These are phyloP conservation scores for Orussus abietinus DNA, from an alignment of 1,140 invertebrate species.

Conservation along the genomic window DNA sequence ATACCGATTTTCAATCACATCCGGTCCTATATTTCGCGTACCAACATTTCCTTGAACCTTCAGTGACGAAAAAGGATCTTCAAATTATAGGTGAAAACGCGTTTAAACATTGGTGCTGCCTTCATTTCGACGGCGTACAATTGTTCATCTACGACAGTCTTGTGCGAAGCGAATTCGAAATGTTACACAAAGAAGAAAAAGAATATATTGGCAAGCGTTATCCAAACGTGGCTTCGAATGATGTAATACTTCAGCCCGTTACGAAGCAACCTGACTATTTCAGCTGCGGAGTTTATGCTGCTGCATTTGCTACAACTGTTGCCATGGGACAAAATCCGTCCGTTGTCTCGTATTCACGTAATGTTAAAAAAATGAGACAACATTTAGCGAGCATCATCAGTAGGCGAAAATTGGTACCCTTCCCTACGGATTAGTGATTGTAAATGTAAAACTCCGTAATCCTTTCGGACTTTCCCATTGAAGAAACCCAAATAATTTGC, in stretches of 20 bases:
- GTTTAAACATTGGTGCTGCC: constrained; percentile 11
- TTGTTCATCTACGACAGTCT: constrained; percentile 13
- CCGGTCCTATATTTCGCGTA: not conserved
- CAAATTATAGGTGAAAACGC: constrained; percentile 13
- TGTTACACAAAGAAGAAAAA: not conserved
- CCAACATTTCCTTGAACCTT: not conserved
- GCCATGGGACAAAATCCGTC: constrained; percentile 7
- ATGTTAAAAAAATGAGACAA: constrained; percentile 5
- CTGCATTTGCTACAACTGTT: constrained; percentile 13
- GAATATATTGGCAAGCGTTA: constrained; percentile 7
- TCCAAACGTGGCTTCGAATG: not conserved
- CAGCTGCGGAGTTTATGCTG: constrained; percentile 13
- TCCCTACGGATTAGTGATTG: no score
- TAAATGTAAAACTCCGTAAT: no score
- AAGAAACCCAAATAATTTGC: no score
- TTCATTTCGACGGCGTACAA: constrained; percentile 4
- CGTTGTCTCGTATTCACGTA: constrained; percentile 1
- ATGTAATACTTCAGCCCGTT: constrained; percentile 3
- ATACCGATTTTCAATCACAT: no score
- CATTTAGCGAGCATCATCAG: constrained; percentile 10
- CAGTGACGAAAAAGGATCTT: constrained; percentile 1
- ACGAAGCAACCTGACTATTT: constrained; percentile 5
- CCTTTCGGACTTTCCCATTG: no score
- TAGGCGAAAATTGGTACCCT: constrained; percentile 8
- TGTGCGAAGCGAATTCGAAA: not conserved